Evolutionary conservation across 2,797 vertebrate genomes (phyloP), one percentile per base, ranked within the genome.

Genomic region (Distichodus sexfasciatus): DNA sequence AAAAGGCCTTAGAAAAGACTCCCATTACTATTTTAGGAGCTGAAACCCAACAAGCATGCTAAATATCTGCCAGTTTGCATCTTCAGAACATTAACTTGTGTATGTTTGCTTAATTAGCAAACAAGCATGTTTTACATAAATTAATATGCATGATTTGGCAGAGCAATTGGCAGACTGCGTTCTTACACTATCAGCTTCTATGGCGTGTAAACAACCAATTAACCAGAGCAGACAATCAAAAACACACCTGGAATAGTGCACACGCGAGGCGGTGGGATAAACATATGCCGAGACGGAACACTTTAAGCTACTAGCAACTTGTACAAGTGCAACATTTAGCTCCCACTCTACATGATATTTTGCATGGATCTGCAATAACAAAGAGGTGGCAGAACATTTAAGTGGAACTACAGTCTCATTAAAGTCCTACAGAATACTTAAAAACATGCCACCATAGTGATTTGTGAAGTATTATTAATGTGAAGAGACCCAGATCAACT

Each of bases 111-210:
- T 58, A 65, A 71, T 58, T 71, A 53, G 53, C 41, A 71, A 71
- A 57, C 53, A 58, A 65, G 53, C 60, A 21, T 1, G 2, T 58
- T 72, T 46, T 48, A 31, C 61, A 72, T 65, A 55, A 67, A 67
- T 67, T 58, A 67, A 65, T 59, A 72, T 65, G 61, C 53, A 71
- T 71, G 69, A 38, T 47, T 64, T 67, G 55, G 51, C 53, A 38
- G 40, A 21, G 29, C 51, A 46, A 44, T 35, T 46, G 65, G 51
- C 65, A 58, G 38, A 55, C 53, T 23, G 51, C 12, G n/a, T 50
- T 53, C 47, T 48, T 15, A 57, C 53, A 14, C 28, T 43, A 40
- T 33, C 53, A 41, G 33, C 28, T 40, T 40, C 19, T 36, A 26
- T 55, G 54, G 36, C 57, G 55, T 43, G 54, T 33, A 58, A 66